phyloP scores from a whole-genome alignment of 1,140 invertebrate genomes.

The Lysiphlebus fabarum region DNA sequence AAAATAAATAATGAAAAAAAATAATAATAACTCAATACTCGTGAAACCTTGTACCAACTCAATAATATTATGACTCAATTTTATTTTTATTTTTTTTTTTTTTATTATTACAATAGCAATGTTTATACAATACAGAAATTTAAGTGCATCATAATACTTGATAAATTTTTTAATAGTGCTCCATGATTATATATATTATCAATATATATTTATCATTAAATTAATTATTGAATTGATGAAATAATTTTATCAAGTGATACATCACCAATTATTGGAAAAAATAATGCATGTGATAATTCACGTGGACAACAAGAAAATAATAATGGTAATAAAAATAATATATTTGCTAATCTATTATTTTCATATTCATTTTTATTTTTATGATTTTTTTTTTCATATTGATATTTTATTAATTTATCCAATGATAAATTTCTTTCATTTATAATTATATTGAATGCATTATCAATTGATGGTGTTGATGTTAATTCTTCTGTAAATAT shows the following conservation, averaged over 20 bases:
- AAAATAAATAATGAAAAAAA: no score
- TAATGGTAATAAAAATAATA: constrained; percentile 42
- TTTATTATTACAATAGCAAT: no score
- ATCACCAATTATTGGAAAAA: constrained; percentile 45
- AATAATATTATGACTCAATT: not conserved
- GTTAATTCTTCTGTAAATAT: constrained; percentile 37
- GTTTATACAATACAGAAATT: no score
- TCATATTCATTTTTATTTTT: constrained; percentile 30
- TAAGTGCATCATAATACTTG: not conserved
- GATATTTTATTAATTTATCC: constrained; percentile 30
- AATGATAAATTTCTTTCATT: constrained; percentile 35
- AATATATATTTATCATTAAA: no score
- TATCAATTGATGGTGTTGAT: constrained; percentile 17
- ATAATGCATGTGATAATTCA: constrained; percentile 39
- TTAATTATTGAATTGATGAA: constrained; percentile 39
- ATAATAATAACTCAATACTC: not conserved
- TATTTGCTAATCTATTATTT: constrained; percentile 33
- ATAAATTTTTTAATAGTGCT: not conserved
- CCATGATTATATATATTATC: constrained; percentile 12
- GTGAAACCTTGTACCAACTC: constrained; percentile 1
- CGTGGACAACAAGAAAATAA: constrained; percentile 40
- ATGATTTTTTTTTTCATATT: no score
- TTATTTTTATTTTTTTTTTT: not conserved
- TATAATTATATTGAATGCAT: constrained; percentile 27
- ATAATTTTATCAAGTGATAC: constrained; percentile 44